phyloP scores from a whole-genome alignment of 2,797 vertebrate species.

The Gouania willdenowi region DNA sequence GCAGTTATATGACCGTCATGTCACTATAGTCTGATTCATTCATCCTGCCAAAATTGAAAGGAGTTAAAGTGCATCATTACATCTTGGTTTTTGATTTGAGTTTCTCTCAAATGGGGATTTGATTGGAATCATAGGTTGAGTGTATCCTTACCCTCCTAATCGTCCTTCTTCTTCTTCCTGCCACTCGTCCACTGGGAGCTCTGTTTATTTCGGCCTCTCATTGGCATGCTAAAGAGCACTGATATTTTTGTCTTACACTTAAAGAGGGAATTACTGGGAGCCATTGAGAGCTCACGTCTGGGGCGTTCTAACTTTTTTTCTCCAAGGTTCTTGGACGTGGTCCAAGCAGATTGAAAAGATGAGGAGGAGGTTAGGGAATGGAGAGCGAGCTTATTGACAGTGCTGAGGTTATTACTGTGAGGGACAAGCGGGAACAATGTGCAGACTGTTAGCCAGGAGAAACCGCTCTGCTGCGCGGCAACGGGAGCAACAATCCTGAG shows the following conservation, averaged over 20 bases:
- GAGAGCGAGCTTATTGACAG: conserved; percentile 75
- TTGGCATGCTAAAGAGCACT: conserved; percentile 72
- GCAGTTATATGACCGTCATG: too few species aligned
- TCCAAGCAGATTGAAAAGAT: conserved; percentile 71
- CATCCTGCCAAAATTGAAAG: too few species aligned
- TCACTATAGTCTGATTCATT: too few species aligned
- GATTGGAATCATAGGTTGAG: too few species aligned
- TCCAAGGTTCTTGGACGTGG: conserved; percentile 60
- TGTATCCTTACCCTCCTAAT: too few species aligned
- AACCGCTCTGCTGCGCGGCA: conserved; percentile 72
- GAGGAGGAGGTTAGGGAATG: conserved; percentile 57
- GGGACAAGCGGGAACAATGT: conserved; percentile 82
- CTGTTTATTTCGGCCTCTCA: conserved; percentile 56
- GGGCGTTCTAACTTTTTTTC: conserved; percentile 60
- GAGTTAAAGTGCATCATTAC: too few species aligned
- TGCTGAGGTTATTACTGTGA: conserved; percentile 69
- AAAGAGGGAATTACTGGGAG: conserved; percentile 72
- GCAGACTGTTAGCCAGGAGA: conserved; percentile 79
- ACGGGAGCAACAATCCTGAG: conserved; percentile 76
- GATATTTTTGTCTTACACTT: conserved; percentile 75
- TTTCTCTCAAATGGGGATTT: too few species aligned
- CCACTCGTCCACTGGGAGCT: conserved; percentile 37
- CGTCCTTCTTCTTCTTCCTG: conserved; percentile 51
- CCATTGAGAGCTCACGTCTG: conserved; percentile 68
- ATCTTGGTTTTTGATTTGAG: too few species aligned